Percentiles rank a stretch among this genome's conserved stretches.
These are phyloP conservation scores for Coryphaenoides rupestris DNA, from an alignment of 2,113 vertebrate species.

Conservation along the genomic window DNA sequence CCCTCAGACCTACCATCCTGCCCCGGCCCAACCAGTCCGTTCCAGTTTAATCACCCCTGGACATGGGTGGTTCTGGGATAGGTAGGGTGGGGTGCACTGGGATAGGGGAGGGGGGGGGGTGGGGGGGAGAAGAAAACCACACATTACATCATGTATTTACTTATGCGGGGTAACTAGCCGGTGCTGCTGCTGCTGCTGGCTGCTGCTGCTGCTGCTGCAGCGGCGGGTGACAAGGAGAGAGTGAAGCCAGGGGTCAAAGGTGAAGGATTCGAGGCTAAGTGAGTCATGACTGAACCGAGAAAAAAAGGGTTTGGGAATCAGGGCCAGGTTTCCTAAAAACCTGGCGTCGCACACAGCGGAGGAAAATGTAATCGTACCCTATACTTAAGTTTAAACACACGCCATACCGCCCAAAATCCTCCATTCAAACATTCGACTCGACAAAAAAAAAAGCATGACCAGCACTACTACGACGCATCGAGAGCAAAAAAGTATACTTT, in stretches of 20 bases:
- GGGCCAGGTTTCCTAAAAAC: constrained; percentile 43
- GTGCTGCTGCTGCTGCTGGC: too few relatives aligned
- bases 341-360: too few relatives aligned
- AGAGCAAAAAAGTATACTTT: constrained; percentile 8
- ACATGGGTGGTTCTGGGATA: constrained; percentile 30
- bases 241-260: constrained; percentile 61
- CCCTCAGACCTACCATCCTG: constrained; percentile 35
- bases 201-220: too few relatives aligned
- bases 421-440: too few relatives aligned
- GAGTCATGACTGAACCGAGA: constrained; percentile 69
- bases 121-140: constrained; percentile 38
- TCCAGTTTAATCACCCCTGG: constrained; percentile 50
- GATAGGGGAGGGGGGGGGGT: constrained; percentile 12
- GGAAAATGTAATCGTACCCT: too few relatives aligned
- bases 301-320: constrained; percentile 46
- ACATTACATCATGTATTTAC: constrained; percentile 68
- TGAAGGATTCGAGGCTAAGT: constrained; percentile 69
- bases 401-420: too few relatives aligned
- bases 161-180: constrained; percentile 53
- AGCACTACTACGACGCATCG: constrained; percentile 29
- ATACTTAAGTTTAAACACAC: too few relatives aligned
- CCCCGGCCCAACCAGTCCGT: constrained; percentile 38
- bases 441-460: constrained; percentile 36
- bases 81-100: constrained; percentile 9
- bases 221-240: constrained; percentile 40